Evolutionary conservation across 2,888 invertebrate species (phyloP), one percentile per base, ranked within the genome.

Genomic region (Spilosoma lubricipeda): DNA sequence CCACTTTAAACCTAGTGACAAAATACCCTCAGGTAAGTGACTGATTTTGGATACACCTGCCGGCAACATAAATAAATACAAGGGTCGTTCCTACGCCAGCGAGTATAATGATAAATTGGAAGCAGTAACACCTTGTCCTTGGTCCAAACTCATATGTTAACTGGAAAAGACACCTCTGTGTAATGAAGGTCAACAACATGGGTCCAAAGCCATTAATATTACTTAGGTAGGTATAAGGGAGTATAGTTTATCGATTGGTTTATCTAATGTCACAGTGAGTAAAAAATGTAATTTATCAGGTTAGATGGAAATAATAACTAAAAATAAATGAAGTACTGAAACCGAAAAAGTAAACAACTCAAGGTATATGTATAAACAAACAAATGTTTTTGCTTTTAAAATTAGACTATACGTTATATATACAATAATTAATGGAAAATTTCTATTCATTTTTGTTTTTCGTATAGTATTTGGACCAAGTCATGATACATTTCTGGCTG

Each of bases 1-100:
- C 7, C 30, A 9, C 27, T 4, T 5, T 59, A 63, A 7, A 63
- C 5, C 27, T 63, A 30, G 15, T 63, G 30, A 52, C 76, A 78
- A 56, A 72, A 42, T 56, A 33, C 71, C 42, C 66, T 64, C 71
- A 59, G 73, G 63, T 77, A 73, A 70, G 82, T 82, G 84, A 88
- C 86, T 86, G 84, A 87, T 87, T 80, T 82, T 81, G 83, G 83
- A 83, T 80, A 84, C 83, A 85, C 79, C 80, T 87, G 85, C 84
- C 87, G 73, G 65, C 42, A 70, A 76, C 76, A 75, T 52, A 59
- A 78, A 81, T 82, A 83, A n/a, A 83, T 81, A 80, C 78, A 79
- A 78, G 76, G 72, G 72, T 77, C n/a, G 70, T 67, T 48, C 71
- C 30, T 72, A 71, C 70, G 67, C 71, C 64, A 33, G 71, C 30